Conservation (phyloP, 2,888 invertebrate genomes). For the Fragum whitleyi region DNA sequence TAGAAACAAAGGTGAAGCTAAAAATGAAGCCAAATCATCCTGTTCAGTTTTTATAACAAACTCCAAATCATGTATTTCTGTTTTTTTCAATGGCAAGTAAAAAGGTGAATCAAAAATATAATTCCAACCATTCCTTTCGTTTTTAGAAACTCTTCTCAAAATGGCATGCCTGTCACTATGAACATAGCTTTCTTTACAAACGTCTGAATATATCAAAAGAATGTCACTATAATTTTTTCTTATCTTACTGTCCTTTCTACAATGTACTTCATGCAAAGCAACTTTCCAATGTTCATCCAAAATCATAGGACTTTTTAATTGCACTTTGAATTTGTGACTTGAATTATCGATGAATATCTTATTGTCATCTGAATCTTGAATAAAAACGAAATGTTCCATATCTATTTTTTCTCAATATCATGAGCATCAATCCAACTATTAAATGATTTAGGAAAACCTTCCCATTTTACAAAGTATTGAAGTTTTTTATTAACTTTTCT, state of each 20-base stretch:
- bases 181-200: slow-evolving; percentile 54
- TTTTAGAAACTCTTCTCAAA: slow-evolving; percentile 44
- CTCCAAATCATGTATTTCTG: slow-evolving; percentile 49
- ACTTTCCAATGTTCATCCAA: slow-evolving; percentile 58
- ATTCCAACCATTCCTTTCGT: slow-evolving; percentile 34
- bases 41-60: slow-evolving; percentile 51
- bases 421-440: slow-evolving; percentile 42
- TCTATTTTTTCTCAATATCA: slow-evolving; percentile 41
- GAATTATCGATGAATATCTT: slow-evolving; percentile 41
- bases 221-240: slow-evolving; percentile 15
- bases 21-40: slow-evolving; percentile 47
- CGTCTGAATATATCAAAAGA: slow-evolving; percentile 45
- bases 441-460: slow-evolving; percentile 41
- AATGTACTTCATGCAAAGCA: slow-evolving; percentile 43
- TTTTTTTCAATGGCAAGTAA: slow-evolving; percentile 49
- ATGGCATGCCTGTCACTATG: slow-evolving; percentile 35
- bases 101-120: slow-evolving; percentile 47
- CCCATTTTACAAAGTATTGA: slow-evolving; percentile 46
- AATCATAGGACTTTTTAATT: slow-evolving; percentile 41
- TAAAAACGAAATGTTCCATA: slow-evolving; percentile 47
- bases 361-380: slow-evolving; percentile 43
- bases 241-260: slow-evolving; percentile 25
- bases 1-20: slow-evolving; percentile 45
- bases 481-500: slow-evolving; percentile 42
- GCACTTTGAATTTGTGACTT: slow-evolving; percentile 46